Conservation (phyloP, 2,113 vertebrate species). For the Lophotis ruficrista region DNA sequence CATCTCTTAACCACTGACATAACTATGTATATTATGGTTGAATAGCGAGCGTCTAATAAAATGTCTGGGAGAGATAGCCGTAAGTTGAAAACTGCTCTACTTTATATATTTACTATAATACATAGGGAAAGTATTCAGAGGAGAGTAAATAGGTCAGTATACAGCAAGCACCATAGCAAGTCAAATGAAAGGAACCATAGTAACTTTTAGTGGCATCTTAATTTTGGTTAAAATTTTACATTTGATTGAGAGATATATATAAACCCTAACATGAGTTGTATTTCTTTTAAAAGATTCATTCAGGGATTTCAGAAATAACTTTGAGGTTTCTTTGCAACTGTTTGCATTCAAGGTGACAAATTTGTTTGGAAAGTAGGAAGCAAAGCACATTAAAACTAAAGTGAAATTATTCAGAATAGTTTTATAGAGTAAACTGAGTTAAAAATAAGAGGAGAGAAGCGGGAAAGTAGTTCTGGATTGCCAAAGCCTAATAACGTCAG, state of each 20-base stretch:
- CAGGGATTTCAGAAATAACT: not conserved
- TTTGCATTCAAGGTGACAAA: not conserved
- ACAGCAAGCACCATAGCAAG: not conserved
- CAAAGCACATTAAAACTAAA: not conserved
- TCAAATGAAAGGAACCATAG: not conserved
- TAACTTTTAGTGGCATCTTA: not conserved
- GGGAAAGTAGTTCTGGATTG: not conserved
- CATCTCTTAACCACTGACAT: constrained; percentile 58
- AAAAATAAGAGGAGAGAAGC: not conserved
- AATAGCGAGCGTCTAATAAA: constrained; percentile 29
- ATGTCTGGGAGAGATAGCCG: constrained; percentile 22
- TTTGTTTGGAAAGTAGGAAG: not conserved
- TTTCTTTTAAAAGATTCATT: not conserved
- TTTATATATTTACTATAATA: not conserved
- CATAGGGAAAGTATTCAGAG: not conserved
- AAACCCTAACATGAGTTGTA: not conserved
- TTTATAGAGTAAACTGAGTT: not conserved
- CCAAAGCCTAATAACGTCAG: not conserved
- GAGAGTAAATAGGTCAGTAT: not conserved
- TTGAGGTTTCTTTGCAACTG: not conserved
- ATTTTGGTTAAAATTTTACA: not conserved
- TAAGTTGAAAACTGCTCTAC: constrained; percentile 4
- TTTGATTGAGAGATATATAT: not conserved
- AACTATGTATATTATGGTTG: constrained; percentile 21
- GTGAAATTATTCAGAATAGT: not conserved